Conservation (phyloP, 1,140 invertebrate genomes). For the Hyposmocoma kahamanoa region DNA sequence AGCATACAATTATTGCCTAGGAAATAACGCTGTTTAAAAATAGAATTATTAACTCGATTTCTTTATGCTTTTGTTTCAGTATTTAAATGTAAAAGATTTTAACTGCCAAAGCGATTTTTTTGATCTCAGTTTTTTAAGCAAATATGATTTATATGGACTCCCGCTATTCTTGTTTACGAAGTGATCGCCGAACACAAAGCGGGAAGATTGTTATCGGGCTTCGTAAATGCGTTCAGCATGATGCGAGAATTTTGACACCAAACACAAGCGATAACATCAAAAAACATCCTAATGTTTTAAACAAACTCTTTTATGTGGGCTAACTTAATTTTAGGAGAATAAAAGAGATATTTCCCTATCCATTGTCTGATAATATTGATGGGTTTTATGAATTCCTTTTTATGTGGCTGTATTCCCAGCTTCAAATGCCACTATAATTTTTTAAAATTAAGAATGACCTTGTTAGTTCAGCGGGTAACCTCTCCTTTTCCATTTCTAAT, state of each 20-base stretch:
- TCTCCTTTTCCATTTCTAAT: too few relatives aligned
- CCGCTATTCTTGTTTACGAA: slow-evolving; percentile 69
- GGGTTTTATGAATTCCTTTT: too few relatives aligned
- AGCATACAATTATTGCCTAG: too few relatives aligned
- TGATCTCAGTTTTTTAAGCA: slow-evolving; percentile 21
- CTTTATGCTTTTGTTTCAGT: too few relatives aligned
- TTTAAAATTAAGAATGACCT: too few relatives aligned
- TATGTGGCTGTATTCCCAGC: too few relatives aligned
- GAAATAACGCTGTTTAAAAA: too few relatives aligned
- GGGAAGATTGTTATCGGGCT: slow-evolving; percentile 50
- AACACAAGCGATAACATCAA: slow-evolving; percentile 65
- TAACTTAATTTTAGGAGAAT: slow-evolving; percentile 66
- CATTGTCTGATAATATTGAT: slow-evolving; percentile 42
- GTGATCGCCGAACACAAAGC: slow-evolving; percentile 55
- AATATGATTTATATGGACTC: slow-evolving; percentile 67
- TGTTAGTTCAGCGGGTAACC: too few relatives aligned
- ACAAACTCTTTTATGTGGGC: slow-evolving; percentile 68
- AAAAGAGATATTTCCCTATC: slow-evolving; percentile 51
- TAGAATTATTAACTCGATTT: too few relatives aligned
- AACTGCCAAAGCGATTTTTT: background rate
- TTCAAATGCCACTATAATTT: too few relatives aligned
- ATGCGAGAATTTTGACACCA: slow-evolving; percentile 71
- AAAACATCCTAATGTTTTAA: slow-evolving; percentile 70
- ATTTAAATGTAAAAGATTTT: too few relatives aligned
- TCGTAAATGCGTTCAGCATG: slow-evolving; percentile 66